Conservation (phyloP, 2,888 invertebrate genomes). For the Acanthosoma haemorrhoidale region DNA sequence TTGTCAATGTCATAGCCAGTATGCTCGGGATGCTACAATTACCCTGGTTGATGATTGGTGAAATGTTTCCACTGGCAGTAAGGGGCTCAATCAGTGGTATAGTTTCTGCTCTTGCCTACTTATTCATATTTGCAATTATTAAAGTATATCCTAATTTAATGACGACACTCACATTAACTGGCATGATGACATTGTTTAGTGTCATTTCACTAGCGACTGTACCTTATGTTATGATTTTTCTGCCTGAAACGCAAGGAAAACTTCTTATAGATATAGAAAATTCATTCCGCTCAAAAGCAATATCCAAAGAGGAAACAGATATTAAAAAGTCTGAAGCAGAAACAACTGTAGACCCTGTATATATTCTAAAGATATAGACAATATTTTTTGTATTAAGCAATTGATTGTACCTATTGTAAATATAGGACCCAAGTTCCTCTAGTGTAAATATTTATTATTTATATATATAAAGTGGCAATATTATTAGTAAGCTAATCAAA, state of each 20-base stretch:
- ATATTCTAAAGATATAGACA: constrained; percentile 32
- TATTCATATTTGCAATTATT: constrained; percentile 63
- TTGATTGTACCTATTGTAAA: background rate
- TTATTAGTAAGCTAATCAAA: no score
- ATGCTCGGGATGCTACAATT: constrained; percentile 69
- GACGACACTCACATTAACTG: constrained; percentile 48
- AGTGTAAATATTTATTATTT: constrained; percentile 12
- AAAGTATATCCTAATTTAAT: constrained; percentile 62
- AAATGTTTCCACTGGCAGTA: constrained; percentile 61
- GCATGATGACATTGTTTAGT: constrained; percentile 60
- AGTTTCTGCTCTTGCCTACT: constrained; percentile 63
- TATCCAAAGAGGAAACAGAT: constrained; percentile 6
- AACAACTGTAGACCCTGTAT: constrained; percentile 33
- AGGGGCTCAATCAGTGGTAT: constrained; percentile 65
- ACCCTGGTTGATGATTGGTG: constrained; percentile 71
- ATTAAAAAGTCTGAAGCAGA: constrained; percentile 4
- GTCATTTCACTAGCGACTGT: constrained; percentile 57
- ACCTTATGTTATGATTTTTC: constrained; percentile 55
- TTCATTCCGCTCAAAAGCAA: constrained; percentile 34
- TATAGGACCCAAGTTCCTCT: constrained; percentile 11
- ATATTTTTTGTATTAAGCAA: background rate
- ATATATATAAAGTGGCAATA: background rate
- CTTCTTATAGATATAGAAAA: constrained; percentile 63
- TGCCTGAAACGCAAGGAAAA: constrained; percentile 67
- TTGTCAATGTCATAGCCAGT: constrained; percentile 64